Base-by-base conservation (phyloP, 2,797 vertebrate genomes). In the Pitangus sulphuratus region DNA sequence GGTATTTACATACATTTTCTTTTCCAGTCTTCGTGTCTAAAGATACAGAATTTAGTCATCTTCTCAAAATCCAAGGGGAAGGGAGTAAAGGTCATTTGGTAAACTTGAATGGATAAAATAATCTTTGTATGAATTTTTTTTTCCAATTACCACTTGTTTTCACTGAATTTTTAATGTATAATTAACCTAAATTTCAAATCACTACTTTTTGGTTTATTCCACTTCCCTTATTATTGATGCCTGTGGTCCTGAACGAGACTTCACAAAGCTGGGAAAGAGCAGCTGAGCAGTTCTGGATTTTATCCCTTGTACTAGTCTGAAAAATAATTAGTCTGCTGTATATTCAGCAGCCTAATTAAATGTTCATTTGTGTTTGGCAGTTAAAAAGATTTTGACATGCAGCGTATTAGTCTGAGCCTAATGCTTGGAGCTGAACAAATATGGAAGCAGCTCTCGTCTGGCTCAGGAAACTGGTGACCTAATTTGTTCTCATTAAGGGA, bases 331-430 rank as follows among this genome's bases (percentile, higher is more conserved):
- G 42, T 40, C 66, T 76, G 48, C 64, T 94, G 25, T 78, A 24
- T 83, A 78, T 65, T 81, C 54, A 95, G 25, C 57, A 81, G 37
- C 47, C 50, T 76, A 86, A 88, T 93, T 84, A 72, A 62, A 70
- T 56, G 44, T 51, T 79, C 54, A 69, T 93, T 96, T 95, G 22
- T 84, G 56, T 79, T 84, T 93, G 66, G 47, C 82, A 84, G 37
- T 60, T 89, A 58, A 69, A 78, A 87, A 66, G 39, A 31, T 68
- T 90, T 65, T 91, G 54, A 26, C 58, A 5, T 26, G 7, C 25
- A 76, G 26, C 11, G 89, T 87, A 17, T 84, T 90, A 94, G 39
- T 54, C 42, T 0, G 6, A 76, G 57, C 61, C 54, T 72, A 0
- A 1, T 64, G 82, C 68, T 83, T 83, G 87, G 68, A 80, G 71